Base-by-base conservation (phyloP, 2,888 invertebrate species). In the Euzophera pinguis region DNA sequence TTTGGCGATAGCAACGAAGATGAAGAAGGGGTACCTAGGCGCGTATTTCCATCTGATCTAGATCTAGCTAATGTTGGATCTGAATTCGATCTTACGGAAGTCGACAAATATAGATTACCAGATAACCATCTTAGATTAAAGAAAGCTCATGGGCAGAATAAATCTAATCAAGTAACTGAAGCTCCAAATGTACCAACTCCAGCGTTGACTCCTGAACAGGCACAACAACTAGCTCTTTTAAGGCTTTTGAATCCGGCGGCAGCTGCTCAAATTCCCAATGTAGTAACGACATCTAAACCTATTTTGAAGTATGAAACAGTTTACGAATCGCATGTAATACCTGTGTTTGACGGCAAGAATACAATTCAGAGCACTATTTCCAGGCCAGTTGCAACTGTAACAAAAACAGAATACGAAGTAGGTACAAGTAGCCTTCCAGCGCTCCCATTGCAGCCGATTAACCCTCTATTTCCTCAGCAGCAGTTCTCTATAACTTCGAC, bases 241-340 rank as follows among this genome's bases (percentile, higher is more conserved):
- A 92, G 95, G 62, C 87, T 95, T 8, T 82, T 95, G 10, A 94
- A 94, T 69, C 95, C 94, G 5, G 92, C 91, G 1, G 94, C 93
- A 1, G 93, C 93, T 12, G 92, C 91, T 3, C 92, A 92, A 57
- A 93, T 93, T 55, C 93, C 93, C 0, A 94, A 94, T 69, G 92
- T 95, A 0, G 92, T 96, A 39, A 95, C 96, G 0, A 95, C 95
- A 0, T 95, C 96, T 0, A 94, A 93, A 57, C 96, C 96, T 0
- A 89, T 96, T 7, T 72, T 95, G 8, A 94, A 93, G 74, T 87
- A 94, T 16, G 95, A 96, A 73, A 96, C 96, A 0, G 78, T 96
- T 9, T 96, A 94, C 77, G 96, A 96, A 75, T 95, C 96, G 0
- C 95, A 95, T 70, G 93, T 96, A 0, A 93, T 97, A 53, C 96